Evolutionary conservation across 64 coral and sea anemone species (phyloP).

Genomic region (Montipora efflorescens): DNA sequence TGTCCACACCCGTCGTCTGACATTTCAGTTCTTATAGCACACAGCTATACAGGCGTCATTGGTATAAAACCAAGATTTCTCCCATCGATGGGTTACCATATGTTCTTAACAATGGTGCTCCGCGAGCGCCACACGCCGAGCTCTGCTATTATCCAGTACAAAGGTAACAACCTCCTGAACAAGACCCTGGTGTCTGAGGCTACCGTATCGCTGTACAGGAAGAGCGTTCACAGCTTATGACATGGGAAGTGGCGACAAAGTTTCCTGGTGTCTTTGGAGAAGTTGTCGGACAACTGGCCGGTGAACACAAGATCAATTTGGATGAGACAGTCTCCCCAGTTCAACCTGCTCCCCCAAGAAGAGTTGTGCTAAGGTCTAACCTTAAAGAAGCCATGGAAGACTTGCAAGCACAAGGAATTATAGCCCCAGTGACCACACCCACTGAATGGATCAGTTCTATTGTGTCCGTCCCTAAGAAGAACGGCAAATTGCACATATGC

Average conservation of each 20-base stretch:
- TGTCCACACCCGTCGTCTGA: no score
- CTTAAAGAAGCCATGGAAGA: conserved; percentile 9
- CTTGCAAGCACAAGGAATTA: background rate
- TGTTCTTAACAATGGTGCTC: no score
- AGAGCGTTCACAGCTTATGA: background rate
- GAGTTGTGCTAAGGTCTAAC: conserved; percentile 15
- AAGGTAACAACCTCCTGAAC: no score
- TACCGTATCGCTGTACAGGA: background rate
- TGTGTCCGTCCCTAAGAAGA: no score
- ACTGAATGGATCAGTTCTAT: no score
- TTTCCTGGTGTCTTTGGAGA: conserved; percentile 1
- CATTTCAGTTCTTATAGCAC: no score
- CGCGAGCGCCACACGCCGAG: no score
- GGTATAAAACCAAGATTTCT: no score
- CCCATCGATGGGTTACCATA: no score
- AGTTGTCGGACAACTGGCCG: background rate
- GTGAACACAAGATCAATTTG: conserved; percentile 23
- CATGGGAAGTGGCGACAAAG: background rate
- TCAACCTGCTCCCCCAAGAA: background rate
- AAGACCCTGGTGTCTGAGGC: no score
- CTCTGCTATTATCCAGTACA: no score
- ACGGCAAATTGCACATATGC: background rate
- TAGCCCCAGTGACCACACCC: no score
- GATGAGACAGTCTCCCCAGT: conserved; percentile 9
- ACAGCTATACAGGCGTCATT: background rate